Evolutionary conservation across 2,797 vertebrate genomes (phyloP).

Genomic region (Fistularia commersonii): DNA sequence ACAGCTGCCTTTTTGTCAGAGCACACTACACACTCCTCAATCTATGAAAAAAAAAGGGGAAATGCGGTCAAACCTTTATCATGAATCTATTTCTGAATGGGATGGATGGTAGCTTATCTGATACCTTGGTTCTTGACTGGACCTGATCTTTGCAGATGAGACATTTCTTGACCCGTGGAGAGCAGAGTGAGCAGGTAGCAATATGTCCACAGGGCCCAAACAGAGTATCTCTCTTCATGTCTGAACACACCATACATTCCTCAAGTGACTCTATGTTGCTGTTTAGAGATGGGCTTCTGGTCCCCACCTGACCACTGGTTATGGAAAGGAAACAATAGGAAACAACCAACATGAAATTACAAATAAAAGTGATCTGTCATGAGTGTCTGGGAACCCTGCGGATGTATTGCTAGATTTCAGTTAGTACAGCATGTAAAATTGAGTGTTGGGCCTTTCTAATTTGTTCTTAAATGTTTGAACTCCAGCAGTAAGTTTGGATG

Average conservation of each 20-base stretch:
- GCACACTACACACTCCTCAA: slow-evolving; percentile 99
- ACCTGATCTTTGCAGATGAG: slow-evolving; percentile 99
- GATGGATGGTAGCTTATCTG: rapidly evolving
- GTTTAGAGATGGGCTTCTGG: slow-evolving; percentile 93
- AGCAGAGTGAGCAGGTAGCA: slow-evolving; percentile 97
- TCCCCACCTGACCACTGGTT: slow-evolving; percentile 90
- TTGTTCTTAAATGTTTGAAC: no score
- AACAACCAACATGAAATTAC: no score
- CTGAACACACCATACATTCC: slow-evolving; percentile 99
- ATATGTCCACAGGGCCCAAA: slow-evolving; percentile 98
- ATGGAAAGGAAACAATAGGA: slow-evolving; percentile 8
- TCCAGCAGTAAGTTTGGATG: no score
- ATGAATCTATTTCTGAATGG: background rate
- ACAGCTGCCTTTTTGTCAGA: slow-evolving; percentile 99
- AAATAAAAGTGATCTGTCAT: no score
- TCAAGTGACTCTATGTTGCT: slow-evolving; percentile 96
- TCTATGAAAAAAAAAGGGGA: slow-evolving; percentile 67
- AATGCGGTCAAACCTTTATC: background rate
- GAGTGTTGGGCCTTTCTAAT: no score
- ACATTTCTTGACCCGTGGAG: slow-evolving; percentile 97
- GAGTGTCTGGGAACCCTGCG: no score
- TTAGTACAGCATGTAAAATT: no score
- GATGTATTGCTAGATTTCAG: no score
- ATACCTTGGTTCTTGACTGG: slow-evolving; percentile 98
- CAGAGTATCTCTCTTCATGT: slow-evolving; percentile 97